Evolutionary conservation across 2,888 invertebrate species (phyloP).

Genomic region (Strigamia maritima): DNA sequence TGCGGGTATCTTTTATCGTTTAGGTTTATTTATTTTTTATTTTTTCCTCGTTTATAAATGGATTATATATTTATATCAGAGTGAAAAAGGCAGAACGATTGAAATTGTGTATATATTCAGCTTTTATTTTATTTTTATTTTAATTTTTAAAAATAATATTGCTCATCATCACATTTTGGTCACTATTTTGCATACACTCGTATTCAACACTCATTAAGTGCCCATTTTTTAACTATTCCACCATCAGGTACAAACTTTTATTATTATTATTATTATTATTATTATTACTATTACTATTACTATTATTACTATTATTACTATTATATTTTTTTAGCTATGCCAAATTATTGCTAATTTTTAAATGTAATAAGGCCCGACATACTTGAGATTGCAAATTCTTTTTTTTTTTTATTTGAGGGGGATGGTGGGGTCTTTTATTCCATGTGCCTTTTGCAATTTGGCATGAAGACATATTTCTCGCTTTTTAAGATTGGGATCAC

Average conservation of each 20-base stretch:
- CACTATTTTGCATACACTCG: not conserved
- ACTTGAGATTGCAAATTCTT: not conserved
- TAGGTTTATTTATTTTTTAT: no score
- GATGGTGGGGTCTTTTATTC: not conserved
- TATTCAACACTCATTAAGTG: not conserved
- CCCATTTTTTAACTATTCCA: not conserved
- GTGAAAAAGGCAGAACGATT: not conserved
- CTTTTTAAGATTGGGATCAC: not conserved
- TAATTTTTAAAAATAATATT: not conserved
- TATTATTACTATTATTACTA: not conserved
- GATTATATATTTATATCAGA: slow-evolving; percentile 2
- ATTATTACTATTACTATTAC: no score
- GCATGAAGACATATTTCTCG: not conserved
- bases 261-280: not conserved
- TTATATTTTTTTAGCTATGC: not conserved
- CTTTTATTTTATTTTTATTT: not conserved
- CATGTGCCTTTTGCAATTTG: not conserved
- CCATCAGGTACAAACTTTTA: not conserved
- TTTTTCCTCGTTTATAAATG: slow-evolving; percentile 35
- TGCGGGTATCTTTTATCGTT: slow-evolving; percentile 43
- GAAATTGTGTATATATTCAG: not conserved
- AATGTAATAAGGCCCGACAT: not conserved
- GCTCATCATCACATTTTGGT: not conserved
- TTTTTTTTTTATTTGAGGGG: not conserved
- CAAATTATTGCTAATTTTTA: not conserved